Evolutionary conservation across 2,113 vertebrate species (phyloP), one percentile per base, ranked within the genome.

Genomic region (Erinaceus europaeus): DNA sequence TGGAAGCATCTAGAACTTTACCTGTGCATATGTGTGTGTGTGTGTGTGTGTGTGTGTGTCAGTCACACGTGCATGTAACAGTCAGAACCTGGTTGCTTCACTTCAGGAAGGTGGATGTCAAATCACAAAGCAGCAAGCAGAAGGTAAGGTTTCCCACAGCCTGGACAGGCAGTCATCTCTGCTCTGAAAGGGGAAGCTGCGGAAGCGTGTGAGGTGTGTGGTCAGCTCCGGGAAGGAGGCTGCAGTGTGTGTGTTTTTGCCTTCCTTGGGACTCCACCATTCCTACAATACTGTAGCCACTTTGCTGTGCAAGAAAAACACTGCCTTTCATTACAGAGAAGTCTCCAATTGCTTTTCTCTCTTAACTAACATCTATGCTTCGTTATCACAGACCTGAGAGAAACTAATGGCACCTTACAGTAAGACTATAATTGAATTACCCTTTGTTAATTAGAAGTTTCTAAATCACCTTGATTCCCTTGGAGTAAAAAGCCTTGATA

Each of bases 401-500:
- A 78, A 90, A 67, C 38, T 71, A 91, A 78, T 50, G 85, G 57
- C 78, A 68, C 53, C 73, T 67, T 84, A 61, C 29, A 74, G 57
- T 50, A 57, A 76, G 38, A 23, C 53, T 61, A 0, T 68, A 57
- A 86, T 62, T 89, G 89, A 84, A 90, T 94, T 94, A 93, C 84
- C 10, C 44, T 73, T 77, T 50, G 77, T 86, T 94, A 95, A 95
- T 94, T 95, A 94, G 84, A 69, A 73, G 27, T 93, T 93, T 90
- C 77, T 82, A 76, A 92, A 92, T 89, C 94, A 88, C 91, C 91
- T 85, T 29, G 44, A 73, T 71, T 36, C 44, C 94, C 79, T 89
- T 92, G 46, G 95, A 91, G 91, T n/a, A 29, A 91, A 75, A 93
- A 95, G 88, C 4, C 67, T 48, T 76, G 32, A 59, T 88, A 80